Evolutionary conservation across 2,113 vertebrate species (phyloP).

Genomic region (Gasterosteus nipponicus): DNA sequence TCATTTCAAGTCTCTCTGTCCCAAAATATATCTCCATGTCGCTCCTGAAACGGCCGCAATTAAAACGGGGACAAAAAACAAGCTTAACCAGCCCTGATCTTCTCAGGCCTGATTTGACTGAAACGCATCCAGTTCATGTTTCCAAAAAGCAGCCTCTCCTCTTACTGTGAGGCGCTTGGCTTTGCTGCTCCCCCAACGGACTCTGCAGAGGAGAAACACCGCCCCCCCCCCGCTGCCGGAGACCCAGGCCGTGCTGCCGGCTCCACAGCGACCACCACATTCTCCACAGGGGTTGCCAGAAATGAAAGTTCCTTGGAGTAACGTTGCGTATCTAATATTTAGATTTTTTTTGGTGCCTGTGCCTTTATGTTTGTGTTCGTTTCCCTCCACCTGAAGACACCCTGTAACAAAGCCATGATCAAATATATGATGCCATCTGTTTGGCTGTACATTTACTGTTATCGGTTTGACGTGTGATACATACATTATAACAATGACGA

Average conservation of each 20-base stretch:
- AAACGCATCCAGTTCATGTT: background rate
- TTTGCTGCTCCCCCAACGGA: too few species aligned
- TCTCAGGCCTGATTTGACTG: background rate
- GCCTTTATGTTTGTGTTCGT: background rate
- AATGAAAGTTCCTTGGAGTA: background rate
- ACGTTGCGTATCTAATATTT: background rate
- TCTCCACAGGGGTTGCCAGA: background rate
- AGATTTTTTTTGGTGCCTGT: conserved; percentile 7
- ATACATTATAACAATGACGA: background rate
- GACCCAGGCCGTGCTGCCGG: too few species aligned
- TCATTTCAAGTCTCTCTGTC: background rate
- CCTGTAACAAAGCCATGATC: conserved; percentile 9
- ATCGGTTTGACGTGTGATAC: conserved; percentile 13
- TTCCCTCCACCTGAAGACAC: background rate
- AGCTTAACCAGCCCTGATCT: background rate
- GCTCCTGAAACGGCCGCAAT: background rate
- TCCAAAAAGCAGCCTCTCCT: background rate
- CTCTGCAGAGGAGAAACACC: too few species aligned
- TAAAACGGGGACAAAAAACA: background rate
- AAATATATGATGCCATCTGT: conserved; percentile 13
- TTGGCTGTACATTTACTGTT: conserved; percentile 15
- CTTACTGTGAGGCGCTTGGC: too few species aligned
- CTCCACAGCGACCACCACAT: background rate
- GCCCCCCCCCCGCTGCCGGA: too few species aligned
- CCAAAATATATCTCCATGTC: background rate